Evolutionary conservation across 2,113 vertebrate species (phyloP), one percentile per base, ranked within the genome.

Genomic region (Leiothrix lutea): DNA sequence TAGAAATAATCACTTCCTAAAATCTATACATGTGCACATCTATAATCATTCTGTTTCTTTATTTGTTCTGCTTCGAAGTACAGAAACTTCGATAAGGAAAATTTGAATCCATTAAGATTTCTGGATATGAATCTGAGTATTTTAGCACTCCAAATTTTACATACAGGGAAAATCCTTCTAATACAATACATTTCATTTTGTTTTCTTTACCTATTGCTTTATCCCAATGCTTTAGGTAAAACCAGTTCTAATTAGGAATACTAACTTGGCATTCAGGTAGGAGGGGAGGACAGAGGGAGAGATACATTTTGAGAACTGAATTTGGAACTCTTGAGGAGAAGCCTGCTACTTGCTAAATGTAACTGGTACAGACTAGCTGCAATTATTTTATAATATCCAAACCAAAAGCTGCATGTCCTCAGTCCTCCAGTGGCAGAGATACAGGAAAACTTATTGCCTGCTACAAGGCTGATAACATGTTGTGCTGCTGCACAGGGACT

Each of bases 391-490:
- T 40, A 77, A 44, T 19, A 60, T 0, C 13, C 21, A 35, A 26
- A 77, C 8, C 9, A 62, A 54, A 85, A 71, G 56, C 11, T 14
- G 33, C 44, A 60, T 8, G 9, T 25, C 17, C 22, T 78, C 53
- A 85, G 6, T 40, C 57, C 16, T 66, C 15, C 61, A 58, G 29
- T 4, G 28, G 54, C 1, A 81, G n/a, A 48, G 24, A 72, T 8
- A 35, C 7, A 64, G 14, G 44, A 80, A 88, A 67, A 15, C 2
- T 3, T 80, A 62, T 9, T 8, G 50, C 25, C 31, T 62, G 25
- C 53, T 42, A 26, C 12, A 17, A 44, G 10, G 8, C 15, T 50
- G 36, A 29, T 26, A 24, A 50, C 9, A 22, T 0, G 0, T 5
- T 40, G 33, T 38, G 8, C 12, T 80, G 70, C 44, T 60, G 51